phyloP scores from a whole-genome alignment of 2,888 invertebrate genomes.

The Corythucha ciliata region DNA sequence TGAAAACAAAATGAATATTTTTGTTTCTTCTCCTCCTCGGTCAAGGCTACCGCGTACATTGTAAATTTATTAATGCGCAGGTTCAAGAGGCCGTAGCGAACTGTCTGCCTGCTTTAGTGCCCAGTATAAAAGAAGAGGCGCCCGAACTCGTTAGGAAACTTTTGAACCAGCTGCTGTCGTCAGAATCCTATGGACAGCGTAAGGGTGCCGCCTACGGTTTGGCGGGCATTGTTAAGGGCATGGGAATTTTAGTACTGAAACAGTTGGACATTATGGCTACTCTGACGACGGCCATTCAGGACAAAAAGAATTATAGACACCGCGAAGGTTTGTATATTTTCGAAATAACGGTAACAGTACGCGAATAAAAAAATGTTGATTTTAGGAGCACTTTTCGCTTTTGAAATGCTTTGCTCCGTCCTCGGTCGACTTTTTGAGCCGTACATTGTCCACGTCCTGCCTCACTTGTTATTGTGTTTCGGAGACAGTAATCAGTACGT shows the following conservation, averaged over 20 bases:
- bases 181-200: conserved; percentile 81
- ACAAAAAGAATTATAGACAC: conserved; percentile 90
- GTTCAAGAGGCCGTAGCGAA: conserved; percentile 97
- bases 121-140: conserved; percentile 84
- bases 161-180: conserved; percentile 75
- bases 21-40: not conserved
- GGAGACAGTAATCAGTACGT: conserved; percentile 96
- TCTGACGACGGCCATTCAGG: conserved; percentile 85
- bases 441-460: conserved; percentile 94
- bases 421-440: conserved; percentile 96
- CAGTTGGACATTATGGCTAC: conserved; percentile 93
- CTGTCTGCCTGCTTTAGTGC: conserved; percentile 87
- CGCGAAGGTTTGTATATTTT: conserved; percentile 67
- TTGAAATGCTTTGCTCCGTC: conserved; percentile 92
- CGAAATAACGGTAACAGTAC: not conserved
- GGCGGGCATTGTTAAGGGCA: conserved; percentile 92
- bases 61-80: conserved; percentile 40
- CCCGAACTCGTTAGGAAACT: conserved; percentile 79
- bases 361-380: conserved; percentile 1
- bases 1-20: not conserved
- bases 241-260: conserved; percentile 89
- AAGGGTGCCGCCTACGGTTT: conserved; percentile 96
- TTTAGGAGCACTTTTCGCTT: conserved; percentile 83
- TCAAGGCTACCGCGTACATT: not conserved
- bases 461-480: conserved; percentile 87